These are phyloP conservation scores for Chelonus insularis DNA, from an alignment of 1,140 invertebrate genomes.

Conservation along the genomic window DNA sequence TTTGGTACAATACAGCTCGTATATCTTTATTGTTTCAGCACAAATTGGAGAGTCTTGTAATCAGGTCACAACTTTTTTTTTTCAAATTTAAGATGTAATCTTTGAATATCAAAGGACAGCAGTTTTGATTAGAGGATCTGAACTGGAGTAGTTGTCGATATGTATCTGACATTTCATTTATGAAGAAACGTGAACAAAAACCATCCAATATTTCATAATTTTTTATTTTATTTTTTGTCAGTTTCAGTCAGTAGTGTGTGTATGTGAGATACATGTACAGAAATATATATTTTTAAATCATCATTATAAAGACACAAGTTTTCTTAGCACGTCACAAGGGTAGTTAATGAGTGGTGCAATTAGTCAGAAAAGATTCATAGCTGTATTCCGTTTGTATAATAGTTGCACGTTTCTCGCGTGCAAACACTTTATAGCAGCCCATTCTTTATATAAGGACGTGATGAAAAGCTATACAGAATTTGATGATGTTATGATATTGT, in stretches of 20 bases:
- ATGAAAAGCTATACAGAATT: neutral
- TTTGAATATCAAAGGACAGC: neutral
- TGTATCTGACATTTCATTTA: no score
- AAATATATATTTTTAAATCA: no score
- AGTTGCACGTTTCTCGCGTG: constrained; percentile 4
- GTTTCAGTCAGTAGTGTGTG: no score
- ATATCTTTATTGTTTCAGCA: neutral
- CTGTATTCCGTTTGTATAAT: neutral
- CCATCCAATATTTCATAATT: no score
- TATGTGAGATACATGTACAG: no score
- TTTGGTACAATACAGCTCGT: neutral
- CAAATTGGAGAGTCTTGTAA: neutral
- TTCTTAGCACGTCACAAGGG: neutral
- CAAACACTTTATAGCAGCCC: neutral
- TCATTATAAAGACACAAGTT: neutral
- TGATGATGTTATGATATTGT: neutral
- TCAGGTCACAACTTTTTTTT: constrained; percentile 1
- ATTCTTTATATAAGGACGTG: neutral
- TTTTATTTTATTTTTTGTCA: no score
- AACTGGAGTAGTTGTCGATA: neutral
- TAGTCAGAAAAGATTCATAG: neutral
- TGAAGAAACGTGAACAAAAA: no score
- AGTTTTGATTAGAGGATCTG: neutral
- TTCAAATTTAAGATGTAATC: neutral
- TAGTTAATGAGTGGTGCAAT: constrained; percentile 15